These are phyloP conservation scores for Magallana nippona DNA, from an alignment of 2,888 invertebrate species.

Conservation along the genomic window DNA sequence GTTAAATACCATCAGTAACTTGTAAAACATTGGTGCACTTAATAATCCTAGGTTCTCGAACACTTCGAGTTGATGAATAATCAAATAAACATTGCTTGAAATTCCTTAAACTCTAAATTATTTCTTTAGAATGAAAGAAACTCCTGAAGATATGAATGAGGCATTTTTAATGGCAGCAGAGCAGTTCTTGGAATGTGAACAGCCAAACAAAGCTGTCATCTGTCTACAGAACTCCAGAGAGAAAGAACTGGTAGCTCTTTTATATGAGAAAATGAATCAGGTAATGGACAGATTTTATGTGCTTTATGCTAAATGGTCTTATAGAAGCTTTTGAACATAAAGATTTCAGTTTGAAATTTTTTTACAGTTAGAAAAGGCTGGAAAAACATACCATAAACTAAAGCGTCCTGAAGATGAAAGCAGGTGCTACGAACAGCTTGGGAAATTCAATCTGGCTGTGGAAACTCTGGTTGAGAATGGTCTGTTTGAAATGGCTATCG, in stretches of 20 bases:
- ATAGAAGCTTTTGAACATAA: too few species aligned
- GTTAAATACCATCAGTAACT: too few species aligned
- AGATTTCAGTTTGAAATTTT: too few species aligned
- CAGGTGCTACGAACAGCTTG: constrained; percentile 68
- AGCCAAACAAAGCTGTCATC: constrained; percentile 60
- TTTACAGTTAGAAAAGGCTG: constrained; percentile 66
- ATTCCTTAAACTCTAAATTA: too few species aligned
- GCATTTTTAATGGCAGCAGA: constrained; percentile 68
- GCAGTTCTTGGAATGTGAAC: constrained; percentile 65
- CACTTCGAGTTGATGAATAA: too few species aligned
- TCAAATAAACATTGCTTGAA: too few species aligned
- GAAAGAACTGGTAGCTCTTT: constrained; percentile 61
- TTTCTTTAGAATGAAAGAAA: constrained; percentile 58
- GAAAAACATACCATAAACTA: constrained; percentile 61
- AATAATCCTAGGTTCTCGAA: too few species aligned
- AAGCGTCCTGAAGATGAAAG: constrained; percentile 62
- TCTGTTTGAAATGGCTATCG: constrained; percentile 69
- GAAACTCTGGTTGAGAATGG: constrained; percentile 64
- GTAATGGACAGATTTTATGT: constrained; percentile 44
- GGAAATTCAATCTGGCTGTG: constrained; percentile 65
- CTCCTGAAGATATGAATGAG: constrained; percentile 64
- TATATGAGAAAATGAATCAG: constrained; percentile 68
- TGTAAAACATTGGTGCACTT: too few species aligned
- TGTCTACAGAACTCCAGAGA: constrained; percentile 71
- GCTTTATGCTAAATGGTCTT: too few species aligned